Base-by-base conservation (phyloP, 2,888 invertebrate species). In the Pimpla rufipes region DNA sequence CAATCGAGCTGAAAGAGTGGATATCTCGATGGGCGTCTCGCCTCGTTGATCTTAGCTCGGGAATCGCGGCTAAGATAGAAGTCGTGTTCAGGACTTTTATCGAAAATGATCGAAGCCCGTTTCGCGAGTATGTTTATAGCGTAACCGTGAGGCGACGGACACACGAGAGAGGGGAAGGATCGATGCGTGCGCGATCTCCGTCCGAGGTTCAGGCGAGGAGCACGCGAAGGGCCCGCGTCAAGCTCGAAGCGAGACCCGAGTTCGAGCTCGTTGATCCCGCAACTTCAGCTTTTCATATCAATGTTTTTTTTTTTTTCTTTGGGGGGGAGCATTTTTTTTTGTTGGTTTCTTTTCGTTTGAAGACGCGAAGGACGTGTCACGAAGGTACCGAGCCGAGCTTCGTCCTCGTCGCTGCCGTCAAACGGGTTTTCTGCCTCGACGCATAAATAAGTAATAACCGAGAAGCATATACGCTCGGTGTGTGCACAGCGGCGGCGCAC, bases 371-470 rank as follows among this genome's bases (percentile, higher is more conserved):
- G 85, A 85, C 83, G 85, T 81, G 80, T 84, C 83, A 84, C 83
- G 83, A 84, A 79, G 76, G 82, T 82, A 82, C 74, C 37, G 52
- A 77, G 73, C 62, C 83, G 88, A 81, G 86, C 85, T 86, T 83
- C 85, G 86, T 85, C 75, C 80, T 79, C 70, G 88, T 80, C 86
- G 87, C 35, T 18, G 62, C 87, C 86, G 88, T 88, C 88, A 91
- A 91, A 91, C 92, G 88, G 87, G 92, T 91, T 92, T 86, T 86
- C 87, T 85, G 82, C 86, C 86, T 86, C 87, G 87, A 88, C 87
- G 89, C 89, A 92, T 91, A 92, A 92, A 92, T 92, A 90, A 92
- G 91, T 92, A 90, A 92, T 91, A 91, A 92, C 89, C 89, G 85
- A 83, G 83, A 70, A 40, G 42, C 66, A 73, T 59, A 76, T 66